phyloP scores from a whole-genome alignment of 2,113 vertebrate species.

The Scytalopus superciliaris region DNA sequence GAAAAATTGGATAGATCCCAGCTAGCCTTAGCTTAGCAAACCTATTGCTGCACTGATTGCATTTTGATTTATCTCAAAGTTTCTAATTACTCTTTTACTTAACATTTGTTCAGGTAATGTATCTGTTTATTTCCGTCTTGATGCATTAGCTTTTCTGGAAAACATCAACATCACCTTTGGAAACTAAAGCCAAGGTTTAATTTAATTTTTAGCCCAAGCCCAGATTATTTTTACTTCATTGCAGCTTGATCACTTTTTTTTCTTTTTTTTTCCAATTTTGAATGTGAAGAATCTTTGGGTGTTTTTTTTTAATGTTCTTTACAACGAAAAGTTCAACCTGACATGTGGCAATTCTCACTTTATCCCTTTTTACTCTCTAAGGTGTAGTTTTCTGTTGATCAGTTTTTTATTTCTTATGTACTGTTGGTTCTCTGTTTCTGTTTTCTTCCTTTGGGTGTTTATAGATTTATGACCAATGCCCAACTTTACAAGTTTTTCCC shows the following conservation, averaged over 20 bases:
- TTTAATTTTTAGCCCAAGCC: neutral
- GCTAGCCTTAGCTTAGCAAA: neutral
- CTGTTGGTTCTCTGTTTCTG: neutral
- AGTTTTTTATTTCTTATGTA: neutral
- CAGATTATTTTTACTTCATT: neutral
- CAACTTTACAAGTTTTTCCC: neutral
- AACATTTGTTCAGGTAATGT: neutral
- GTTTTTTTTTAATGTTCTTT: neutral
- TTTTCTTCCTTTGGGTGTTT: neutral
- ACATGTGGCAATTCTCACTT: neutral
- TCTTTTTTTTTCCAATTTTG: neutral
- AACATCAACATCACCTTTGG: neutral
- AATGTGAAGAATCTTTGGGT: neutral
- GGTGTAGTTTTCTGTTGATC: neutral
- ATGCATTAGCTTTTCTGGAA: neutral
- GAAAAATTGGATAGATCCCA: neutral
- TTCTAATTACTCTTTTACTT: constrained; percentile 18
- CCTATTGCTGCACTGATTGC: neutral
- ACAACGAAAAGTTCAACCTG: neutral
- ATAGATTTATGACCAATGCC: neutral
- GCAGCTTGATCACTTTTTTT: neutral
- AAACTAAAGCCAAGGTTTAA: neutral
- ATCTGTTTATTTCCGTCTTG: constrained; percentile 1
- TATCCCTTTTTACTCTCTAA: neutral
- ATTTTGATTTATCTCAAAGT: constrained; percentile 36